A percentile compares a stretch with the other conserved stretches of the same genome.
Evolutionary conservation across 2,797 vertebrate genomes (phyloP).

Genomic region (Serranus cabrilla): DNA sequence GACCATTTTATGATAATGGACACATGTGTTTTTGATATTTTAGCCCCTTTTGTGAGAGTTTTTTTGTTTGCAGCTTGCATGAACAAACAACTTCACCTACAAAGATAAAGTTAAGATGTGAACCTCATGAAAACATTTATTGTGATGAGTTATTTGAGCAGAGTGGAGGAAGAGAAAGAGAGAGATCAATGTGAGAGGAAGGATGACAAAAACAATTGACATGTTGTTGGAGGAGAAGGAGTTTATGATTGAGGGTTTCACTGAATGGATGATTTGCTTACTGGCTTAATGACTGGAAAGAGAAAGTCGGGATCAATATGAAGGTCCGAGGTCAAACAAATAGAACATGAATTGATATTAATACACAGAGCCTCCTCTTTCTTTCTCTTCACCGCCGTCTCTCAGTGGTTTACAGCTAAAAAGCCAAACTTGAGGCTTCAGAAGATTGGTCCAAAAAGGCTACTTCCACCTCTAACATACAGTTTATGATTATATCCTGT

Average conservation of each 20-base stretch:
- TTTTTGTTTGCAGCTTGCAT: not conserved
- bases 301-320: slow-evolving; percentile 37
- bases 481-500: slow-evolving; percentile 2
- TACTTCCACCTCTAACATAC: too few species aligned
- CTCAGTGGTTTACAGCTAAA: too few species aligned
- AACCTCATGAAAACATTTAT: not conserved
- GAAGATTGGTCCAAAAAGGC: too few species aligned
- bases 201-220: slow-evolving; percentile 10
- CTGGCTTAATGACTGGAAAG: slow-evolving; percentile 23
- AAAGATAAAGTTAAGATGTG: not conserved
- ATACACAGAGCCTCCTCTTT: not conserved
- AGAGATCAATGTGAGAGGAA: slow-evolving; percentile 30
- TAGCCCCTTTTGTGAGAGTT: not conserved
- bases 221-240: slow-evolving; percentile 19
- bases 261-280: slow-evolving; percentile 44
- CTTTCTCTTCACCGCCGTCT: not conserved
- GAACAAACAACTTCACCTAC: not conserved
- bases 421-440: too few species aligned
- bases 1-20: slow-evolving; percentile 36
- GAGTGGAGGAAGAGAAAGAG: slow-evolving; percentile 19
- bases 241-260: slow-evolving; percentile 12
- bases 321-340: slow-evolving; percentile 26
- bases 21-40: slow-evolving; percentile 31
- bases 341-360: slow-evolving; percentile 29
- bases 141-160: not conserved